Evolutionary conservation across 2,113 vertebrate genomes (phyloP).

Genomic region (Ceyx melanurus): DNA sequence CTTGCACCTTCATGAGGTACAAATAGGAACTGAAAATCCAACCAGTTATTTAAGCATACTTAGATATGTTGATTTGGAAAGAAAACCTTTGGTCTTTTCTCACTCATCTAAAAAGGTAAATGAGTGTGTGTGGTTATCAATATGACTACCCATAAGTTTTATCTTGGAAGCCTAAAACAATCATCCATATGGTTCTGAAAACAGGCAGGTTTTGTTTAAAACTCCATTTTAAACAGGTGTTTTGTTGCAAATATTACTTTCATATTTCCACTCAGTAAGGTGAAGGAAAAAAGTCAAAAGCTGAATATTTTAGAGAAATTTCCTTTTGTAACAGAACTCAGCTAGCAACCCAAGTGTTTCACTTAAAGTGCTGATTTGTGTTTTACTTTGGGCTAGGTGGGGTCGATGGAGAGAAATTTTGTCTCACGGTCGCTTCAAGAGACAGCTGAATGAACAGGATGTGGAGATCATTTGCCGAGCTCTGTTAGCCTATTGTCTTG

Average conservation of each 20-base stretch:
- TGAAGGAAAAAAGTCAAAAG: neutral
- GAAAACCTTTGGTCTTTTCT: neutral
- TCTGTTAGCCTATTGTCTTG: constrained; percentile 91
- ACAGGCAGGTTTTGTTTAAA: neutral
- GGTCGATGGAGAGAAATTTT: constrained; percentile 97
- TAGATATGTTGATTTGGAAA: neutral
- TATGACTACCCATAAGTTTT: neutral
- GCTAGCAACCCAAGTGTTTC: neutral
- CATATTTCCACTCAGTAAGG: neutral
- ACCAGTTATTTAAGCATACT: neutral
- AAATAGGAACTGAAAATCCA: constrained; percentile 16
- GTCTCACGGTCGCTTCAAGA: constrained; percentile 95
- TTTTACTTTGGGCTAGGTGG: constrained; percentile 80
- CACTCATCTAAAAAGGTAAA: neutral
- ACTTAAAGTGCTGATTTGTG: neutral
- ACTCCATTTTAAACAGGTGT: neutral
- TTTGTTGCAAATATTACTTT: neutral
- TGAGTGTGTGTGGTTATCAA: neutral
- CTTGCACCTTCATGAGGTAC: neutral
- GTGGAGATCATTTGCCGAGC: constrained; percentile 96
- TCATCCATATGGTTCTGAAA: neutral
- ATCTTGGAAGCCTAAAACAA: neutral
- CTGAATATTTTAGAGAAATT: neutral
- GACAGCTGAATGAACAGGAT: constrained; percentile 92
- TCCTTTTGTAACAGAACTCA: neutral